These are phyloP conservation scores for Hylia prasina DNA, from an alignment of 2,113 vertebrate species.

Conservation along the genomic window DNA sequence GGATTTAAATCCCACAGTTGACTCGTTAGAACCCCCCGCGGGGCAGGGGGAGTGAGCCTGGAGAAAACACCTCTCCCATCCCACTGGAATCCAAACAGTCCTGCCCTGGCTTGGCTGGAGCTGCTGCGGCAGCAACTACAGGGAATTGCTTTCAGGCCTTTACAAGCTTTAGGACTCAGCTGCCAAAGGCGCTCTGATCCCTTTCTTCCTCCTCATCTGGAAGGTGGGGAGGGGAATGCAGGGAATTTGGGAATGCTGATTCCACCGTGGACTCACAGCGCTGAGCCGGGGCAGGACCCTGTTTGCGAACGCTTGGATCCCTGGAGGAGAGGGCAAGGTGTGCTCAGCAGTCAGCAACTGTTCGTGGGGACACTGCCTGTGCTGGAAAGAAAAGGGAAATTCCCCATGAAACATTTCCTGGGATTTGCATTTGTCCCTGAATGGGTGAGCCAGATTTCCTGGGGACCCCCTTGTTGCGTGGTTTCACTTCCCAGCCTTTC, in stretches of 20 bases:
- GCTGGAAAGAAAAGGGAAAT: neutral
- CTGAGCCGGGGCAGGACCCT: neutral
- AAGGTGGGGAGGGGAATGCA: neutral
- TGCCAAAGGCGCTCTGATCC: slow-evolving; percentile 29
- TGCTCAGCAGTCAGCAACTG: neutral
- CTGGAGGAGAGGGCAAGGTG: neutral
- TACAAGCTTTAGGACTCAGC: neutral
- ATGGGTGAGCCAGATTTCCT: neutral
- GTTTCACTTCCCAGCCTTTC: neutral
- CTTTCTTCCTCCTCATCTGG: slow-evolving; percentile 2
- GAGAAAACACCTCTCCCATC: slow-evolving; percentile 21
- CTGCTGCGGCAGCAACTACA: slow-evolving; percentile 15
- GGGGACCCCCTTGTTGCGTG: neutral
- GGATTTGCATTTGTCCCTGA: neutral
- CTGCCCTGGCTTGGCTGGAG: neutral
- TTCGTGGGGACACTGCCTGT: fast-evolving
- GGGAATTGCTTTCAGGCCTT: slow-evolving; percentile 30
- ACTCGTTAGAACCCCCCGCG: neutral
- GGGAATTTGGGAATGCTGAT: neutral
- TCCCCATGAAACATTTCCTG: neutral
- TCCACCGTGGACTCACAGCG: neutral
- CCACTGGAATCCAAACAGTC: neutral
- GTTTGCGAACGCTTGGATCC: neutral
- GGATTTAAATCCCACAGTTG: slow-evolving; percentile 28
- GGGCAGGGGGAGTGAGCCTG: neutral